phyloP scores from a whole-genome alignment of 2,113 vertebrate genomes.

The Myiopsitta monachus region DNA sequence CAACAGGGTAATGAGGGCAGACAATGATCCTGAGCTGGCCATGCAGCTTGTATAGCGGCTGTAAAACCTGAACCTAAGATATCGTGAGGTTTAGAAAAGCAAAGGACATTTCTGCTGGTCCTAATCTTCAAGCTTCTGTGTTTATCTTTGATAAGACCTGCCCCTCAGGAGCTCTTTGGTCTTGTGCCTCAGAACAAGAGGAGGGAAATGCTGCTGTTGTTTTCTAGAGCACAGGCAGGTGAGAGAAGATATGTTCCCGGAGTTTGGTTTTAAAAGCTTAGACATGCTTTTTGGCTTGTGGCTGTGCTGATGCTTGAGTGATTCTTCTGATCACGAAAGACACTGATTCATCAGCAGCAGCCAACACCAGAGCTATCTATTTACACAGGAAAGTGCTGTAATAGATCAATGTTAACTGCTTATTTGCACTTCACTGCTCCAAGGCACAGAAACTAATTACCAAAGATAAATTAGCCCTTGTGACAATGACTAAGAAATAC shows the following conservation, averaged over 20 bases:
- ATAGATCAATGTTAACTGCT: conserved; percentile 57
- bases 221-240: neutral
- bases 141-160: neutral
- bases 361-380: conserved; percentile 4
- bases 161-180: neutral
- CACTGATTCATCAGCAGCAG: conserved; percentile 27
- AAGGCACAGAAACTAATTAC: conserved; percentile 65
- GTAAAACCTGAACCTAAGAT: neutral
- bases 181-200: neutral
- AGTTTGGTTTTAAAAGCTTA: neutral
- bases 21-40: neutral
- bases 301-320: conserved; percentile 7
- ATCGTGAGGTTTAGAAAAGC: neutral
- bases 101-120: neutral
- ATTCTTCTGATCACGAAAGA: conserved; percentile 16
- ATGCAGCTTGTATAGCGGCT: neutral
- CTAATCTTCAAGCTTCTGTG: neutral
- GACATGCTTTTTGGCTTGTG: neutral
- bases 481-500: conserved; percentile 46
- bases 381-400: conserved; percentile 48
- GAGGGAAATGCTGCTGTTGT: neutral
- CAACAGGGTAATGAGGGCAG: neutral
- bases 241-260: neutral
- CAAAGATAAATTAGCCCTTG: conserved; percentile 55
- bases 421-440: conserved; percentile 49